Percentiles rank a stretch among this genome's conserved stretches.
Evolutionary conservation across 2,888 invertebrate species (phyloP).

Genomic region (Spatulosminthurus flaviceps): DNA sequence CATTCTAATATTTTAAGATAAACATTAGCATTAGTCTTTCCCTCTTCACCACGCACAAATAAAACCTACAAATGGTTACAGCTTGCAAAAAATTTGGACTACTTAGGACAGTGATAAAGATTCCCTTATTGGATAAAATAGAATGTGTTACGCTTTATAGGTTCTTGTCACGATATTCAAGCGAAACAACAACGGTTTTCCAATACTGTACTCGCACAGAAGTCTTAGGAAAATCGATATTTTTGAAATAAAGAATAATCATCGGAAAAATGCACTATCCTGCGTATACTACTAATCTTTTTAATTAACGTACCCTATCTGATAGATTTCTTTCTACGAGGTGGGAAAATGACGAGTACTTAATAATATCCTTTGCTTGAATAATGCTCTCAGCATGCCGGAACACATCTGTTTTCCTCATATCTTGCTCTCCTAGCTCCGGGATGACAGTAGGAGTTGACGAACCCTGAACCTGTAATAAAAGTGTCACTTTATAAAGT

Average conservation of each 20-base stretch:
- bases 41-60: neutral
- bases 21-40: neutral
- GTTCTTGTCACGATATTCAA: too few relatives aligned
- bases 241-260: neutral
- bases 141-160: too few relatives aligned
- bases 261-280: neutral
- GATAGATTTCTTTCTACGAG: constrained; percentile 50
- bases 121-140: too few relatives aligned
- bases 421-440: constrained; percentile 54
- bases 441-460: constrained; percentile 53
- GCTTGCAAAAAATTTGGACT: neutral
- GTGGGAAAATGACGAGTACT: constrained; percentile 54
- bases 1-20: neutral
- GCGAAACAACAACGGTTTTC: too few relatives aligned
- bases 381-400: constrained; percentile 50
- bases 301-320: constrained; percentile 49
- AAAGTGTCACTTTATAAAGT: too few relatives aligned
- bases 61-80: neutral
- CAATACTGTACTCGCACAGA: too few relatives aligned
- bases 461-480: constrained; percentile 51
- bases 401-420: constrained; percentile 52
- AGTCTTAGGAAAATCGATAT: too few relatives aligned
- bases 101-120: too few relatives aligned
- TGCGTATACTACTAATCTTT: too few relatives aligned
- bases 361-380: constrained; percentile 51